phyloP scores from a whole-genome alignment of 2,797 vertebrate genomes.

The Gymnothorax reevesii region DNA sequence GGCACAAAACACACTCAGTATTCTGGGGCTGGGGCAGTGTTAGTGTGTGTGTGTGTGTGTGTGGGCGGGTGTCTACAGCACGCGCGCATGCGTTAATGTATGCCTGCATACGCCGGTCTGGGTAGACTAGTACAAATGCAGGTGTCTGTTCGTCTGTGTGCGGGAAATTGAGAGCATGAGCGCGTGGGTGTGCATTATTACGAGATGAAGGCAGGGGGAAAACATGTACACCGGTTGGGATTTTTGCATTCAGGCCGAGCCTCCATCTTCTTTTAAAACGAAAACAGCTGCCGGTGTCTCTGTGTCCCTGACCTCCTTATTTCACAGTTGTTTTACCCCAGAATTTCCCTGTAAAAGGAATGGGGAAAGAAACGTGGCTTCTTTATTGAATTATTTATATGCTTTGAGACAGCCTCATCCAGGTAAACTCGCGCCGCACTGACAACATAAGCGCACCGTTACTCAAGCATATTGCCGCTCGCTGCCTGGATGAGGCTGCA shows the following conservation, averaged over 20 bases:
- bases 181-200: slow-evolving; percentile 14
- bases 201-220: not conserved
- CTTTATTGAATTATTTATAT: slow-evolving; percentile 16
- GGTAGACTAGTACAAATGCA: not conserved
- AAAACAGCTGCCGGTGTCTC: slow-evolving; percentile 11
- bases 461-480: not conserved
- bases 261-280: not conserved
- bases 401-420: slow-evolving; percentile 6
- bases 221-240: not conserved
- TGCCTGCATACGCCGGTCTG: too few species aligned
- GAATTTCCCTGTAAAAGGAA: not conserved
- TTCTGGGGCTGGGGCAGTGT: not conserved
- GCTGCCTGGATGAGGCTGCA: not conserved
- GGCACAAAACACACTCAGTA: slow-evolving; percentile 40
- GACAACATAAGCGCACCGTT: not conserved
- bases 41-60: not conserved
- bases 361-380: not conserved
- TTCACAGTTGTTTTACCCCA: not conserved
- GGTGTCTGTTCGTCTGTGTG: not conserved
- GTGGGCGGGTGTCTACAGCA: not conserved
- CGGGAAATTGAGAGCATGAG: not conserved
- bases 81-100: not conserved
- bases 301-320: slow-evolving; percentile 8
- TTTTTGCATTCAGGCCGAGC: not conserved
- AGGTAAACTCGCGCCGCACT: not conserved